Evolutionary conservation across 2,797 vertebrate species (phyloP).

Genomic region (Chrysocyon brachyurus): DNA sequence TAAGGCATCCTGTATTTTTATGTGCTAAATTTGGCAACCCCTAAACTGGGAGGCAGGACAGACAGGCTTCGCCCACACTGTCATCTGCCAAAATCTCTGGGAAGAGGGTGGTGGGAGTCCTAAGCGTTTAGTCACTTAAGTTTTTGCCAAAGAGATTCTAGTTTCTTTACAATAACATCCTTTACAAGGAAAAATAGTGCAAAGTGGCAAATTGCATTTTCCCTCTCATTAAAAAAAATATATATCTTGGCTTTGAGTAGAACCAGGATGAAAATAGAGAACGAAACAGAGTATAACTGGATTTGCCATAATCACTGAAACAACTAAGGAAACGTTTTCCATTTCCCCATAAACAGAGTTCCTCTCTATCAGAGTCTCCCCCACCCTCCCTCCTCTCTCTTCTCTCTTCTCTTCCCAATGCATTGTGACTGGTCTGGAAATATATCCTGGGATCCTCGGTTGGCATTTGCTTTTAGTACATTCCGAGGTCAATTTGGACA

Average conservation of each 20-base stretch:
- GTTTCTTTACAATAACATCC: constrained; percentile 67
- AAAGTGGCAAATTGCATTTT: constrained; percentile 57
- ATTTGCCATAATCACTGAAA: not conserved
- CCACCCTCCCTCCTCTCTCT: not conserved
- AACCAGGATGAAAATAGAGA: constrained; percentile 50
- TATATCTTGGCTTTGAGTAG: constrained; percentile 47
- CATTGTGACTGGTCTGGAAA: not conserved
- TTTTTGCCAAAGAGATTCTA: constrained; percentile 65
- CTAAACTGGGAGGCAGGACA: not conserved
- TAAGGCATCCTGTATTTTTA: not conserved
- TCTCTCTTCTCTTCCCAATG: fast-evolving
- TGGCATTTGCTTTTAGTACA: constrained; percentile 33
- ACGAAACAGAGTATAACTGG: constrained; percentile 30
- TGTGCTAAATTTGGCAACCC: constrained; percentile 20
- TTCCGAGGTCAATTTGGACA: constrained; percentile 8
- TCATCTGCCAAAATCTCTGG: not conserved
- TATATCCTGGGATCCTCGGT: not conserved
- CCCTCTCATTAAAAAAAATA: constrained; percentile 44
- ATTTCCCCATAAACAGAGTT: constrained; percentile 35
- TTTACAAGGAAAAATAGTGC: constrained; percentile 65
- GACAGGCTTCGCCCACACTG: not conserved
- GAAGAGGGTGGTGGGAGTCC: not conserved
- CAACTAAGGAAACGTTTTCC: constrained; percentile 16
- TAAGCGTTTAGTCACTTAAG: constrained; percentile 25
- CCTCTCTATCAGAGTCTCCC: not conserved